A percentile compares a stretch with the other conserved stretches of the same genome.
Conservation (phyloP, 2,888 invertebrate genomes). For the Rhyacophila evoluta region DNA sequence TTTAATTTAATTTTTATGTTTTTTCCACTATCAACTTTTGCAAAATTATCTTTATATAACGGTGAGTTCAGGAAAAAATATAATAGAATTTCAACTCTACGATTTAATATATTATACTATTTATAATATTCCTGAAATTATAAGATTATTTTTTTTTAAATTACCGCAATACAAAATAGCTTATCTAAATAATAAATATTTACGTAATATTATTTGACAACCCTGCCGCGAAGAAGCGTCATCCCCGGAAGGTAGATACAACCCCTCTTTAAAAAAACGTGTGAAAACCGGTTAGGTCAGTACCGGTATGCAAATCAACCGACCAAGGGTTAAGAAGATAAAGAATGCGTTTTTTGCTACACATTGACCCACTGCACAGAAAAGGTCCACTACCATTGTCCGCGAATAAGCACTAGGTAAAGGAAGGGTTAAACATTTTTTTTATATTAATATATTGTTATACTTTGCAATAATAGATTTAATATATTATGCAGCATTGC, state of each 20-base stretch:
- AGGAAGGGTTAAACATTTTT: constrained; percentile 43
- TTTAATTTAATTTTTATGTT: too few species aligned
- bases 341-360: constrained; percentile 31
- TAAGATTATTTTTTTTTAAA: too few species aligned
- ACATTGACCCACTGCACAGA: constrained; percentile 32
- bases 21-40: too few species aligned
- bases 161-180: too few species aligned
- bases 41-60: too few species aligned
- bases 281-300: constrained; percentile 55
- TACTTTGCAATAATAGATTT: not conserved
- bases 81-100: too few species aligned
- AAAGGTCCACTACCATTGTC: constrained; percentile 54
- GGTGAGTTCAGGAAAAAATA: too few species aligned
- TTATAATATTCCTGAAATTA: too few species aligned
- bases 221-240: constrained; percentile 37
- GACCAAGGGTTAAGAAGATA: constrained; percentile 44
- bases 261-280: constrained; percentile 49
- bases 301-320: constrained; percentile 54
- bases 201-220: constrained; percentile 15
- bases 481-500: not conserved
- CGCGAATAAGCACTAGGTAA: constrained; percentile 43
- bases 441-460: constrained; percentile 27
- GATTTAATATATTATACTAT: too few species aligned
- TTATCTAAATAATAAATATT: too few species aligned
- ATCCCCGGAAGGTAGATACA: constrained; percentile 34